Evolutionary conservation across 2,888 invertebrate species (phyloP).

Genomic region (Chrysotoxum bicinctum): DNA sequence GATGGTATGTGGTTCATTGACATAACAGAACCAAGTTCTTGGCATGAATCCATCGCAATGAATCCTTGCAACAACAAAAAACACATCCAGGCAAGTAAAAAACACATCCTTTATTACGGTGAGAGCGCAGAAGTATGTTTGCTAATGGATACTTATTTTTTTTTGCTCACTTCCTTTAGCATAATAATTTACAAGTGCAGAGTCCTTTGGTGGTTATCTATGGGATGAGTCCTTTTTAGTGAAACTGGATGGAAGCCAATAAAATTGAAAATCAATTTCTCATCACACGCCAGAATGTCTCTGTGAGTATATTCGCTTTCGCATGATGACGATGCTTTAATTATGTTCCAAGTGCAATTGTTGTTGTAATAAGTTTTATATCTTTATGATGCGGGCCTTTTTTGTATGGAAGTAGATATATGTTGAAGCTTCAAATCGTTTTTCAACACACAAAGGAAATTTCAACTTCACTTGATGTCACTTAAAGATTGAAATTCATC

Average conservation of each 20-base stretch:
- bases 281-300: constrained; percentile 45
- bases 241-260: constrained; percentile 61
- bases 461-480: constrained; percentile 35
- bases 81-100: not conserved
- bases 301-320: constrained; percentile 16
- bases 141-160: constrained; percentile 56
- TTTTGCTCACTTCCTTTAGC: constrained; percentile 2
- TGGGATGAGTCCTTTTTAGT: constrained; percentile 3
- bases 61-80: constrained; percentile 15
- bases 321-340: constrained; percentile 46
- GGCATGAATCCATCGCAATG: constrained; percentile 63
- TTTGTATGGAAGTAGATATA: not conserved
- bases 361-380: not conserved
- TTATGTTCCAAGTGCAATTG: constrained; percentile 32
- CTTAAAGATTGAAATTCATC: constrained; percentile 41
- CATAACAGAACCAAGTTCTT: constrained; percentile 52
- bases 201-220: not conserved
- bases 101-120: constrained; percentile 24
- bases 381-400: constrained; percentile 20
- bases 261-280: constrained; percentile 68
- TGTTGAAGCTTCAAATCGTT: not conserved
- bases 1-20: constrained; percentile 59
- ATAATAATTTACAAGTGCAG: constrained; percentile 29
- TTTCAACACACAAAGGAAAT: constrained; percentile 21
- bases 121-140: constrained; percentile 32